Conservation (phyloP, 2,888 invertebrate species). For the Noctua janthina region DNA sequence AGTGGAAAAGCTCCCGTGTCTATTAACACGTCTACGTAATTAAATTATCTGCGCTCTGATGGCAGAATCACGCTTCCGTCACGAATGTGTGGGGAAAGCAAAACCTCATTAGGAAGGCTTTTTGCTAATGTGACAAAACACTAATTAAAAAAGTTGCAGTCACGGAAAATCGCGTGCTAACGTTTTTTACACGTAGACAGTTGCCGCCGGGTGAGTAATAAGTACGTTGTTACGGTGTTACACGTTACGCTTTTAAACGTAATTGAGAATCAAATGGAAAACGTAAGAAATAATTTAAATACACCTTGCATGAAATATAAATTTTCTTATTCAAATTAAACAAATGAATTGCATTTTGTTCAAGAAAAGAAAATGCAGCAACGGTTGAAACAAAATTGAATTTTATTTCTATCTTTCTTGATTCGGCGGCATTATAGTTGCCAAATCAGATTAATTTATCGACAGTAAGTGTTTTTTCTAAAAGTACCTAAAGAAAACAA, state of each 20-base stretch:
- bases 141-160: conserved; percentile 71
- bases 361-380: not conserved
- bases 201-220: conserved; percentile 42
- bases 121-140: conserved; percentile 73
- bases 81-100: conserved; percentile 66
- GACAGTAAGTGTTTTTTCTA: not conserved
- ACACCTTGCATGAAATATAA: conserved; percentile 1
- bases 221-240: conserved; percentile 41
- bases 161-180: conserved; percentile 75
- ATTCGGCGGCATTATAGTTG: not conserved
- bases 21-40: conserved; percentile 65
- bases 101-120: conserved; percentile 71
- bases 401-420: not conserved
- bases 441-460: not conserved
- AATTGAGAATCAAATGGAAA: conserved; percentile 29
- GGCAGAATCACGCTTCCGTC: conserved; percentile 65
- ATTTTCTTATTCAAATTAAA: not conserved
- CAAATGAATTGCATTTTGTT: not conserved
- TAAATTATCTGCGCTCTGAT: conserved; percentile 75
- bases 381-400: not conserved
- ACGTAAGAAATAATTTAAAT: conserved; percentile 11
- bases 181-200: conserved; percentile 59
- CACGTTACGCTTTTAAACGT: conserved; percentile 46
- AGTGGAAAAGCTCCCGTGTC: conserved; percentile 61
- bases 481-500: not conserved